Percentiles rank a stretch among this genome's conserved stretches.
Conservation (phyloP, 2,113 vertebrate genomes). For the Atrichornis clamosus region DNA sequence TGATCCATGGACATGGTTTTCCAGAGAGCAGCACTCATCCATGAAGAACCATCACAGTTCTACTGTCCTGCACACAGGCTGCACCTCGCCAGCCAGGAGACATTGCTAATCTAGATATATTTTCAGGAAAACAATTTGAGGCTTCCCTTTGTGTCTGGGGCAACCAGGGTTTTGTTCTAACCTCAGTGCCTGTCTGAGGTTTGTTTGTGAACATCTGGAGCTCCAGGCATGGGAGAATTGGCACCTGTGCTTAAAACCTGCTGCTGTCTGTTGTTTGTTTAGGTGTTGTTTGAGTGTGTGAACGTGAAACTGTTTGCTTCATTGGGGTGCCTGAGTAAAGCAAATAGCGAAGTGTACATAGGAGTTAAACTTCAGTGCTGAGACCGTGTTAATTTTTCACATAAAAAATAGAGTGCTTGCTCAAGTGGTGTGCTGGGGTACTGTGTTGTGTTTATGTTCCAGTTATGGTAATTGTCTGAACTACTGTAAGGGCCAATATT, state of each 20-base stretch:
- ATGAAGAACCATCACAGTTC: background rate
- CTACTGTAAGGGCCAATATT: background rate
- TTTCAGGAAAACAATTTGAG: background rate
- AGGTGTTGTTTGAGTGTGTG: background rate
- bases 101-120: background rate
- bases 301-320: background rate
- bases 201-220: background rate
- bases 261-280: background rate
- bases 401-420: background rate
- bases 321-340: background rate
- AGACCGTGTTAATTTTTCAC: background rate
- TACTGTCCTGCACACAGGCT: accelerated
- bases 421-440: background rate
- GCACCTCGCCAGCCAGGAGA: background rate
- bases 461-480: background rate
- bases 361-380: background rate
- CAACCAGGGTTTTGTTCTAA: background rate
- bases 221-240: background rate
- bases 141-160: background rate
- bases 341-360: background rate
- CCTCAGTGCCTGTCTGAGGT: background rate
- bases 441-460: background rate
- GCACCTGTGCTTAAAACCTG: background rate
- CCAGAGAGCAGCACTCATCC: background rate
- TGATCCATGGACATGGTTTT: accelerated